Percentiles rank a stretch among this genome's conserved stretches.
phyloP scores from a whole-genome alignment of 1,140 invertebrate genomes.

The Laupala kohalensis region DNA sequence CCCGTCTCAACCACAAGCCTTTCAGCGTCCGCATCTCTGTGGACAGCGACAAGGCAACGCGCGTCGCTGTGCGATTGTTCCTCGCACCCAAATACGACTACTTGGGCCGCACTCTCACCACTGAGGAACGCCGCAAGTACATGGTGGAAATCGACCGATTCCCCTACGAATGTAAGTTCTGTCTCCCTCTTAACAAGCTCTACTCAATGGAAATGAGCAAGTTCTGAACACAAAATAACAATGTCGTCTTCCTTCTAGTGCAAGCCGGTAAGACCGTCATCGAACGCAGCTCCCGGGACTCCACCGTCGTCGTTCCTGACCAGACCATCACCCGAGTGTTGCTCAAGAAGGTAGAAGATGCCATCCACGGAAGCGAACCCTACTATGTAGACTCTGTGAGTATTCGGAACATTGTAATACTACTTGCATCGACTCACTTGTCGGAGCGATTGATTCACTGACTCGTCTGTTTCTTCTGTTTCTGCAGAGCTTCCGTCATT shows the following conservation, averaged over 20 bases:
- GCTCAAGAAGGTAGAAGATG: conserved; percentile 23
- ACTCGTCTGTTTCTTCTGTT: too few relatives aligned
- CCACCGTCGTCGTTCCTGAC: conserved; percentile 25
- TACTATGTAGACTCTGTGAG: conserved; percentile 19
- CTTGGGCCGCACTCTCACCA: conserved; percentile 31
- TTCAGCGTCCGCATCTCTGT: conserved; percentile 47
- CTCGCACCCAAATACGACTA: conserved; percentile 53
- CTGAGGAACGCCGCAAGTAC: conserved; percentile 36
- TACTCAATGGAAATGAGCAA: neutral
- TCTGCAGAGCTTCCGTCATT: conserved; percentile 23
- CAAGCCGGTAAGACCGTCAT: conserved; percentile 27
- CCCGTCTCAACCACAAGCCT: conserved; percentile 43
- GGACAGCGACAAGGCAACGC: conserved; percentile 36
- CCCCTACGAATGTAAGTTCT: conserved; percentile 29
- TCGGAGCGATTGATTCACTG: too few relatives aligned
- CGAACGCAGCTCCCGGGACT: conserved; percentile 27
- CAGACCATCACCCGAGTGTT: conserved; percentile 24
- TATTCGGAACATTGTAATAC: too few relatives aligned
- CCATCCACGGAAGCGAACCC: conserved; percentile 21
- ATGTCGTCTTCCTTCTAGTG: conserved; percentile 29
- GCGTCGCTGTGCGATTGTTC: conserved; percentile 47
- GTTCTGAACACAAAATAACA: conserved; percentile 20
- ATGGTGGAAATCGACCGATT: conserved; percentile 48
- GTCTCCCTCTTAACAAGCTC: conserved; percentile 13
- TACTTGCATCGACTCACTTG: too few relatives aligned